phyloP scores from a whole-genome alignment of 2,797 vertebrate species.

The Thalassophryne amazonica region DNA sequence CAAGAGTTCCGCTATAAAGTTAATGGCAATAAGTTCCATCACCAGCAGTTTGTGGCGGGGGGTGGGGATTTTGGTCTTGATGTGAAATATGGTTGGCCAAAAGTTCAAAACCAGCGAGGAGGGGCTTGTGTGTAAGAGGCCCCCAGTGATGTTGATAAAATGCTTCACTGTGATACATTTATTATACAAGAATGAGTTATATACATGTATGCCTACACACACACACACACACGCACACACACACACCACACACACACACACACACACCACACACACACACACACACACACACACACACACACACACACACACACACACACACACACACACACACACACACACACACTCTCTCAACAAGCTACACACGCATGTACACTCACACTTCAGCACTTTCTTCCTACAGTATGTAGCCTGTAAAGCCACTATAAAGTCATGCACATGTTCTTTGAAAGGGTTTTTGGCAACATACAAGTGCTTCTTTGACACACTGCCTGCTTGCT shows the following conservation, averaged over 20 bases:
- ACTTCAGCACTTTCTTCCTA: slow-evolving; percentile 59
- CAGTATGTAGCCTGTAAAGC: slow-evolving; percentile 67
- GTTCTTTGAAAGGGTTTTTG: slow-evolving; percentile 78
- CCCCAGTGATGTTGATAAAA: slow-evolving; percentile 68
- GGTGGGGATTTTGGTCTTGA: slow-evolving; percentile 57
- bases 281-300: neutral
- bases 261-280: slow-evolving; percentile 49
- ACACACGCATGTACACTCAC: slow-evolving; percentile 24
- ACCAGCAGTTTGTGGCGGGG: slow-evolving; percentile 46
- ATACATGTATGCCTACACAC: slow-evolving; percentile 41
- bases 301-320: neutral
- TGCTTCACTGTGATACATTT: slow-evolving; percentile 74
- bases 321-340: slow-evolving; percentile 19
- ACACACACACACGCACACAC: slow-evolving; percentile 9
- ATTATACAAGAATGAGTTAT: slow-evolving; percentile 76
- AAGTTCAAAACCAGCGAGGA: slow-evolving; percentile 63
- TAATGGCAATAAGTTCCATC: slow-evolving; percentile 53
- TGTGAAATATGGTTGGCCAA: slow-evolving; percentile 58
- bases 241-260: slow-evolving; percentile 29
- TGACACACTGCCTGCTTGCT: slow-evolving; percentile 76
- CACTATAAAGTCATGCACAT: slow-evolving; percentile 77
- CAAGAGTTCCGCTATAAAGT: slow-evolving; percentile 57
- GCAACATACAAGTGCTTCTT: slow-evolving; percentile 80
- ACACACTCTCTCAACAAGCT: neutral
- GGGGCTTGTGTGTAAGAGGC: slow-evolving; percentile 42